Evolutionary conservation across 2,797 vertebrate species (phyloP).

Genomic region (Phaenicophaeus curvirostris): DNA sequence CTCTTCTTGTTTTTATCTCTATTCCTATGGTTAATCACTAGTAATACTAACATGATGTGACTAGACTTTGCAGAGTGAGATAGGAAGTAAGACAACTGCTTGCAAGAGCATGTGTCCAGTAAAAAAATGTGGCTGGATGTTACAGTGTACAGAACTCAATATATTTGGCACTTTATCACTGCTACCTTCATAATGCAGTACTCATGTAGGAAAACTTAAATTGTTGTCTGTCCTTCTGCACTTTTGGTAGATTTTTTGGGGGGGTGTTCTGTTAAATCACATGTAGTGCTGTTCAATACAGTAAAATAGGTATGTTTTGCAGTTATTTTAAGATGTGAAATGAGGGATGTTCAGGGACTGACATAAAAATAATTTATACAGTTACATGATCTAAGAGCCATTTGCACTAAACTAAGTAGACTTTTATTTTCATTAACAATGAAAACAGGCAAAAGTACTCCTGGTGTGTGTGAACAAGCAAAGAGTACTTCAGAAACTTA

Average conservation of each 20-base stretch:
- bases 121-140: not conserved
- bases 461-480: not conserved
- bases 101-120: accelerated
- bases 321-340: not conserved
- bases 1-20: not conserved
- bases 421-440: not conserved
- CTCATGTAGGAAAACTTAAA: not conserved
- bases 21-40: not conserved
- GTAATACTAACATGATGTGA: not conserved
- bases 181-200: not conserved
- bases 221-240: not conserved
- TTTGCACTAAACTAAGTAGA: not conserved
- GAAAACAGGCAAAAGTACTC: not conserved
- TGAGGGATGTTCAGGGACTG: not conserved
- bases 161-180: not conserved
- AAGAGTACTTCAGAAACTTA: not conserved
- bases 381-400: not conserved
- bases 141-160: not conserved
- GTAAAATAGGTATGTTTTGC: not conserved
- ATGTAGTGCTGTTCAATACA: not conserved
- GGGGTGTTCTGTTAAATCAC: not conserved
- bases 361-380: not conserved
- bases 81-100: not conserved
- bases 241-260: not conserved
- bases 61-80: not conserved